phyloP scores from a whole-genome alignment of 1,140 invertebrate genomes.

The Octopus bimaculoides region DNA sequence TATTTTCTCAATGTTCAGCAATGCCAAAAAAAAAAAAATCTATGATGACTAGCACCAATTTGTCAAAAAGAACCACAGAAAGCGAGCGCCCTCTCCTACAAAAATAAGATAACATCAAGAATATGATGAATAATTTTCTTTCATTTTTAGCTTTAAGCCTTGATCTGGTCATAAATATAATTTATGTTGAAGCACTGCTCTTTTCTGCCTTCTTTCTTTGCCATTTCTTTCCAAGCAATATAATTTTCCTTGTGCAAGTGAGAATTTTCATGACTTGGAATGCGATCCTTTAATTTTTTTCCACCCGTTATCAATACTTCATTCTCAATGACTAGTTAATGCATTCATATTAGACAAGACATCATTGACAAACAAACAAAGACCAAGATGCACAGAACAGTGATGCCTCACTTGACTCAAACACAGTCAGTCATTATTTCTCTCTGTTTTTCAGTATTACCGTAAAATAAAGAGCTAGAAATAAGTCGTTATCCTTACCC shows the following conservation, averaged over 20 bases:
- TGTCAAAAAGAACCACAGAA: too few relatives aligned
- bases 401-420: conserved; percentile 1
- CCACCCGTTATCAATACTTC: neutral
- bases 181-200: conserved; percentile 2
- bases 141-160: too few relatives aligned
- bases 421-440: conserved; percentile 4
- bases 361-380: neutral
- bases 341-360: conserved; percentile 7
- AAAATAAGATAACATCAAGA: too few relatives aligned
- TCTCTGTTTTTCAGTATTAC: neutral
- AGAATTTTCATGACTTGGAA: conserved; percentile 7
- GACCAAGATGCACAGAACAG: neutral
- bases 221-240: neutral
- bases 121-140: too few relatives aligned
- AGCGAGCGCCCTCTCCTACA: too few relatives aligned
- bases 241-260: neutral
- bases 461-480: neutral
- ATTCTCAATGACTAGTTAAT: neutral
- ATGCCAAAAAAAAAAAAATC: neutral
- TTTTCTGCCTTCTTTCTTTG: neutral
- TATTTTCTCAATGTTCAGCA: neutral
- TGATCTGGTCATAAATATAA: neutral
- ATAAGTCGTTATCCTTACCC: neutral
- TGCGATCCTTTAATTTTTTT: conserved; percentile 7
- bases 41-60: too few relatives aligned